Base-by-base conservation (phyloP, 1,140 invertebrate genomes). In the Choristoneura fumiferana region DNA sequence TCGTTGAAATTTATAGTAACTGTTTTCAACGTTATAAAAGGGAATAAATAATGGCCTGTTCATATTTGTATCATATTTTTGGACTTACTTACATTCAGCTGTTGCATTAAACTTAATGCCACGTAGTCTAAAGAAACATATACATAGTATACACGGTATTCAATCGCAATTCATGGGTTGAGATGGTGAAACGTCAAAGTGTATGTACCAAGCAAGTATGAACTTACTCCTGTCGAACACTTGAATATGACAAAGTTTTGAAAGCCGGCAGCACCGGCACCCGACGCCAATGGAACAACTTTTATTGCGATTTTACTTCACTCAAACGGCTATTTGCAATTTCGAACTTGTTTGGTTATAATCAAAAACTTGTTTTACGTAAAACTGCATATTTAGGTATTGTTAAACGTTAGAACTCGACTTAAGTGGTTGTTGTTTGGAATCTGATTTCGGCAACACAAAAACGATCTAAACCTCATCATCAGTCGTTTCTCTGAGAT, bases 131-230 rank as follows among this genome's bases (percentile, higher is more conserved):
- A 2, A 29, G 22, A 6, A 2, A 29, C n/a, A n/a, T n/a, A n/a
- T n/a, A n/a, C n/a, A n/a, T n/a, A n/a, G n/a, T 29, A 29, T 29
- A 3, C 22, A 29, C 6, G 22, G 2, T 22, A 22, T 49, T 49
- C 17, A 45, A 18, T 45, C 43, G 22, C 18, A 49, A 18, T n/a
- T n/a, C n/a, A n/a, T 43, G 22, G 43, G 12, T 49, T 49, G 43
- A 49, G 17, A 12, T 45, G 39, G 12, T 18, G 53, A 64, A 67
- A 67, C 63, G 60, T 65, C 52, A 57, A 54, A 61, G 75, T 69
- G 73, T 76, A 73, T 73, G 70, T 67, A 64, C 67, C 71, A 69
- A 56, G 61, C 61, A 63, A 74, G 70, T 69, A 70, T 63, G 34
- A 29, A 29, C 22, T 29, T 29, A 3, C 22, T 29, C 38, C 35